Evolutionary conservation across 2,888 invertebrate species (phyloP), one percentile per base, ranked within the genome.

Genomic region (Adineta ricciae): DNA sequence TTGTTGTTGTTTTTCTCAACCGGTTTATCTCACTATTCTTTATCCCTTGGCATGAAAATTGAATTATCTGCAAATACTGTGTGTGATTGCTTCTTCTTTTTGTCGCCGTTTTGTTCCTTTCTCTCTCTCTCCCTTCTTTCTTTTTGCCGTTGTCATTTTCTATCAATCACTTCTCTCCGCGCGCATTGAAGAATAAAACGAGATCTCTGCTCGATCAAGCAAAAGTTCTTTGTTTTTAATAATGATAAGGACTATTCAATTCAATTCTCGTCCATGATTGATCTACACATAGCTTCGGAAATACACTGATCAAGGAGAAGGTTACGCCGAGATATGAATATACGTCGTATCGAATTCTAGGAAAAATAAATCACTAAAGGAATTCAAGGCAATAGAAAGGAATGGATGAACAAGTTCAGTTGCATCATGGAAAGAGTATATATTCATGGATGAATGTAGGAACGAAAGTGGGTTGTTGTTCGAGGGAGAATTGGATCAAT

Each of bases 41-140:
- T 64, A 64, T 46, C 64, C 32, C 64, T 64, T 64, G 32, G 64
- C 64, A 16, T 64, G 27, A 64, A 64, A 78, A 78, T 78, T 38
- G 41, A 78, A 78, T 78, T 78, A 41, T 78, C 78, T 78, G 78
- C 78, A 78, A 78, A 78, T 78, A 78, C 46, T 46, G 38, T 78
- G 78, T 78, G 41, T 78, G 78, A 78, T 41, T 78, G 38, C 78
- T 41, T 78, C 41, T 78, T 73, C 14, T 38, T 78, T 78, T 78
- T 64, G 64, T 64, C 64, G 64, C 64, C 14, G 27, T 64, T 64
- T n/a, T 64, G 46, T 27, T 64, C 64, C 64, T 64, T 32, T 64
- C 14, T 64, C 64, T 64, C 11, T 46, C 64, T 64, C 64, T 64
- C 14, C 16, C 11, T 46, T 32, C 32, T 32, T 64, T 5, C 16